Evolutionary conservation across 2,888 invertebrate genomes (phyloP).

Genomic region (Melanchra persicariae): DNA sequence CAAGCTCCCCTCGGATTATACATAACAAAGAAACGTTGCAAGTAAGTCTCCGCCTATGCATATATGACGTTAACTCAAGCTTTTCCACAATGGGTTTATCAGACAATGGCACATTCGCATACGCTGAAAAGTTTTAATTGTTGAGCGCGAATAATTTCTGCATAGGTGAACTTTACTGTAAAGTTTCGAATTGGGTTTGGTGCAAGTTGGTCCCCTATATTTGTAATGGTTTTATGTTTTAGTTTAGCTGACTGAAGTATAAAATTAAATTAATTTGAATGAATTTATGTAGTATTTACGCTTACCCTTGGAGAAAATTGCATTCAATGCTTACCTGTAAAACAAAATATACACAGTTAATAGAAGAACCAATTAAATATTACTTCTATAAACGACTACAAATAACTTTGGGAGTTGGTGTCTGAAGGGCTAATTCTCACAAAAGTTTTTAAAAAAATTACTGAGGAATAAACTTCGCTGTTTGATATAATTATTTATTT

Average conservation of each 20-base stretch:
- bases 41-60: too few relatives aligned
- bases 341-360: constrained; percentile 4
- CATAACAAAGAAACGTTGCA: too few relatives aligned
- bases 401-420: too few relatives aligned
- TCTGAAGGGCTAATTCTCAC: too few relatives aligned
- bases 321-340: constrained; percentile 35
- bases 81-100: constrained; percentile 2
- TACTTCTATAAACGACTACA: too few relatives aligned
- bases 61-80: background rate
- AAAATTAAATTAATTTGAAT: too few relatives aligned
- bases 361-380: background rate
- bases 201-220: too few relatives aligned
- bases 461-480: too few relatives aligned
- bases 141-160: background rate
- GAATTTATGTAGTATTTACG: too few relatives aligned
- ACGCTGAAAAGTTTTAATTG: constrained; percentile 14
- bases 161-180: background rate
- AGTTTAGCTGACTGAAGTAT: background rate
- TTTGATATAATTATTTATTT: too few relatives aligned
- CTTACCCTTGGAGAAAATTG: constrained; percentile 12
- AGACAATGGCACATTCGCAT: background rate
- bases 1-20: too few relatives aligned
- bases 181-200: background rate
- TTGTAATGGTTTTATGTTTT: background rate
- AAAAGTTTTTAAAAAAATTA: too few relatives aligned